Evolutionary conservation across 2,797 vertebrate genomes (phyloP).

Genomic region (Argyrosomus regius): DNA sequence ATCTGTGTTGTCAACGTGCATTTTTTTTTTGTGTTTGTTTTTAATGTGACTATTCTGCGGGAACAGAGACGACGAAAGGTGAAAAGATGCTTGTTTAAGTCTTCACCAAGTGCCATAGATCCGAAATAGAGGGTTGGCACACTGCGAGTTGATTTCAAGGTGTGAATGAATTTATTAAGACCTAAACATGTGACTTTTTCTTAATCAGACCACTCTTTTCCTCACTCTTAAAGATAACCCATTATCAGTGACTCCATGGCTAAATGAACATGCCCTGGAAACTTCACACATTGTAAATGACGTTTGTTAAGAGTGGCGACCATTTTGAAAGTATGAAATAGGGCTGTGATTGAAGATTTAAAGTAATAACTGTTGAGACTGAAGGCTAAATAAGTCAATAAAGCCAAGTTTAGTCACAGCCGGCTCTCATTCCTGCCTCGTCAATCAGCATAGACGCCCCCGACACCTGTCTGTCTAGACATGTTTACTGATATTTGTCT

Average conservation of each 20-base stretch:
- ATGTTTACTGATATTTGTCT: slow-evolving; percentile 71
- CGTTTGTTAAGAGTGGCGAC: slow-evolving; percentile 55
- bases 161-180: slow-evolving; percentile 49
- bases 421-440: slow-evolving; percentile 66
- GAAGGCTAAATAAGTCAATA: slow-evolving; percentile 78
- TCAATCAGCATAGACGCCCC: slow-evolving; percentile 57
- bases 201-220: slow-evolving; percentile 51
- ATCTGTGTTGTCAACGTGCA: slow-evolving; percentile 36
- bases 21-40: slow-evolving; percentile 21
- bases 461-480: slow-evolving; percentile 72
- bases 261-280: slow-evolving; percentile 75
- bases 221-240: slow-evolving; percentile 55
- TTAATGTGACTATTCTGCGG: slow-evolving; percentile 47
- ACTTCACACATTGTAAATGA: slow-evolving; percentile 59
- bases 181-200: slow-evolving; percentile 42
- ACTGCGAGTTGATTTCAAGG: slow-evolving; percentile 57
- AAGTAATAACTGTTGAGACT: slow-evolving; percentile 63
- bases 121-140: slow-evolving; percentile 45
- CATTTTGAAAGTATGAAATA: slow-evolving; percentile 76
- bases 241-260: slow-evolving; percentile 50
- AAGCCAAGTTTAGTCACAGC: slow-evolving; percentile 80
- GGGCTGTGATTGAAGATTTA: slow-evolving; percentile 68
- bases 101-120: slow-evolving; percentile 67
- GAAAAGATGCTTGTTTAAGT: slow-evolving; percentile 42
- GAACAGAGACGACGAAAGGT: slow-evolving; percentile 38